Conservation (phyloP, 2,888 invertebrate species). For the Macrophya annulata region DNA sequence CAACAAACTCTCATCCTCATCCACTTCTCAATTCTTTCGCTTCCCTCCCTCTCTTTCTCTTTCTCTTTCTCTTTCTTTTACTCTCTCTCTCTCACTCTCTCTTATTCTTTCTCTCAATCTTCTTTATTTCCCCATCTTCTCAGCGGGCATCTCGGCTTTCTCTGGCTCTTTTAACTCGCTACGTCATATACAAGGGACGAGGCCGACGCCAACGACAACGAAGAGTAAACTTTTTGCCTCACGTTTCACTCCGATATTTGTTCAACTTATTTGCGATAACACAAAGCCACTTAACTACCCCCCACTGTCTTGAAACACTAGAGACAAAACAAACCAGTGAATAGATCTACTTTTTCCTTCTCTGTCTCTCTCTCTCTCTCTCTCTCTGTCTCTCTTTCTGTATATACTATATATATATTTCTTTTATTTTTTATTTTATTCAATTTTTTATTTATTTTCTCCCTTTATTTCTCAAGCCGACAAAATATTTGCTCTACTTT, state of each 20-base stretch:
- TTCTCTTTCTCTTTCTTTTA: neutral
- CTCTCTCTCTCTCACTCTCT: neutral
- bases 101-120: constrained; percentile 2
- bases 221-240: constrained; percentile 27
- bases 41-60: neutral
- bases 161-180: constrained; percentile 17
- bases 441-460: neutral
- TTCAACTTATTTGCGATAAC: constrained; percentile 45
- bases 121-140: constrained; percentile 31
- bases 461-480: neutral
- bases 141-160: constrained; percentile 20
- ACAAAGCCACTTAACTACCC: constrained; percentile 45
- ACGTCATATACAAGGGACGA: constrained; percentile 9
- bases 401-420: neutral
- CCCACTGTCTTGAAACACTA: neutral
- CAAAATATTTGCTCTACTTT: neutral
- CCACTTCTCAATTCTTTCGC: constrained; percentile 26
- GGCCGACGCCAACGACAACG: neutral
- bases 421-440: neutral
- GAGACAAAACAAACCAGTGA: neutral
- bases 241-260: constrained; percentile 44
- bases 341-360: constrained; percentile 3
- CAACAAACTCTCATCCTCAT: constrained; percentile 32
- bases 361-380: neutral
- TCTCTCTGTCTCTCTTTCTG: neutral